Evolutionary conservation across 2,113 vertebrate genomes (phyloP).

Genomic region (Perca fluviatilis): DNA sequence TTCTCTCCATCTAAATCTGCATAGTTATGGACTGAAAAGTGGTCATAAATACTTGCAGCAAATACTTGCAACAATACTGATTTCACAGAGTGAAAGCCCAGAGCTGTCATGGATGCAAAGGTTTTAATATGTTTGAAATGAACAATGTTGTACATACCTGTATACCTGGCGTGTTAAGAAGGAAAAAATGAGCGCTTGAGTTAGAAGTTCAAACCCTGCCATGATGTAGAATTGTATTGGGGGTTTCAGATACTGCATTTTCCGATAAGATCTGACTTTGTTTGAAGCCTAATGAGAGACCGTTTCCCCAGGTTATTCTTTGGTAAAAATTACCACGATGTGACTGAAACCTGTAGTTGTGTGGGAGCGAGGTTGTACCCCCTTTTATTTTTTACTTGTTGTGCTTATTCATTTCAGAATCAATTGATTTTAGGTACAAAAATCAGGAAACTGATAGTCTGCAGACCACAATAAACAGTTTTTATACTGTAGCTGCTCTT

Average conservation of each 20-base stretch:
- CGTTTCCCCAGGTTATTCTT: background rate
- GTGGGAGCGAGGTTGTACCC: background rate
- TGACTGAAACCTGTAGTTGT: background rate
- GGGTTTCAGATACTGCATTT: background rate
- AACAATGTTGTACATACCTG: background rate
- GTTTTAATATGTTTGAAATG: background rate
- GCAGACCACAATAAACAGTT: background rate
- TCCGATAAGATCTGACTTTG: no score
- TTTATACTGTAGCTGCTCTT: background rate
- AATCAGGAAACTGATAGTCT: background rate
- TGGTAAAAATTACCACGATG: background rate
- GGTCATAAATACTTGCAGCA: background rate
- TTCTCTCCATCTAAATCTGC: background rate
- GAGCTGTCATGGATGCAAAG: background rate
- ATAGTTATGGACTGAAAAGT: background rate
- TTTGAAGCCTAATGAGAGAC: background rate
- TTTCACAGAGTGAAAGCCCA: background rate
- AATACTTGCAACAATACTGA: background rate
- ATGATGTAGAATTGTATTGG: no score
- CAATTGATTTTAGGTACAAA: background rate
- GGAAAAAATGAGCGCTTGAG: background rate
- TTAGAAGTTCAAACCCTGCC: background rate
- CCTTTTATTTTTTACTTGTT: background rate
- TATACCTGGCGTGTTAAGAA: background rate
- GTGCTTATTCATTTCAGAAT: background rate